Conservation (phyloP, 2,113 vertebrate species). For the Onychostoma macrolepis region DNA sequence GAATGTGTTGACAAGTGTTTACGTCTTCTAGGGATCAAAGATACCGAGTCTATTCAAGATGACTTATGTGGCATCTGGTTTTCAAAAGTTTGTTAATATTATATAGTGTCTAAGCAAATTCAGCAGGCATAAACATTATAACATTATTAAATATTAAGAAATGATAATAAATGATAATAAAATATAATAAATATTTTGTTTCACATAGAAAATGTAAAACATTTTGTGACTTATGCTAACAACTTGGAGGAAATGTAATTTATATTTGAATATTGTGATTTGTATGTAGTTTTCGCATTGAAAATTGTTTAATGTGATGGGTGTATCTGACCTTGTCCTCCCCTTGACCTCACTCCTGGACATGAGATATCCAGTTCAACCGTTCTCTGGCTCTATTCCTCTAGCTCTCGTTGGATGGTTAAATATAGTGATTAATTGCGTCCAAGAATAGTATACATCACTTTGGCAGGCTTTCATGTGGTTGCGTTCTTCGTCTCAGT, state of each 20-base stretch:
- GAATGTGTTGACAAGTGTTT: not conserved
- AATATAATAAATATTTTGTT: not conserved
- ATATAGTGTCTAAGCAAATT: not conserved
- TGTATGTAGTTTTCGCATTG: not conserved
- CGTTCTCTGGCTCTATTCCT: not conserved
- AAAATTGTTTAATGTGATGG: not conserved
- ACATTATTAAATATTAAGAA: not conserved
- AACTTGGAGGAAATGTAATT: not conserved
- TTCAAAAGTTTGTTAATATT: not conserved
- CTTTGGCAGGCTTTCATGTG: conserved; percentile 30
- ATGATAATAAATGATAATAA: not conserved
- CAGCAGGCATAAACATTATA: not conserved
- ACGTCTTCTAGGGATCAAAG: not conserved
- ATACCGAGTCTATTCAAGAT: not conserved
- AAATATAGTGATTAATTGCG: not conserved
- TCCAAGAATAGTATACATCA: not conserved
- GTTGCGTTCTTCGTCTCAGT: not conserved
- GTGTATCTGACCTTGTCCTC: not conserved
- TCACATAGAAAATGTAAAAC: not conserved
- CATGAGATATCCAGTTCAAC: not conserved
- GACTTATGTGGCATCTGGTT: not conserved
- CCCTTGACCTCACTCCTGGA: conserved; percentile 34
- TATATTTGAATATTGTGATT: not conserved
- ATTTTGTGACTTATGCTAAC: not conserved
- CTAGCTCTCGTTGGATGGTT: conserved; percentile 11